Conservation (phyloP, 37 sponge, comb jelly and placozoan genomes). For the Chondrosia reniformis region DNA sequence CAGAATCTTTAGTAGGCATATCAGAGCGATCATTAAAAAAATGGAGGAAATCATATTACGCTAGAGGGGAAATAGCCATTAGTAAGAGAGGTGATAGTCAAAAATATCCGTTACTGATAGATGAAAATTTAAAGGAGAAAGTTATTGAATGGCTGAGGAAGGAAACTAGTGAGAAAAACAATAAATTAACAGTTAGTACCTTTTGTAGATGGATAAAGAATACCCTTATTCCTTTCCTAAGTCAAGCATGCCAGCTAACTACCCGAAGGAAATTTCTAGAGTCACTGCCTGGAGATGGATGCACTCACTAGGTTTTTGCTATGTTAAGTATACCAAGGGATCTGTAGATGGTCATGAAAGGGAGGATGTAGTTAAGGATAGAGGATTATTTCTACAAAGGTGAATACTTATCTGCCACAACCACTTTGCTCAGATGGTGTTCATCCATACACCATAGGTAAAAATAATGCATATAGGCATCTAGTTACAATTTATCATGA, state of each 20-base stretch:
- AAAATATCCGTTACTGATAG: no score
- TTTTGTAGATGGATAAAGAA: not conserved
- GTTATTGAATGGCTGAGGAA: not conserved
- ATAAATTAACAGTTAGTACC: not conserved
- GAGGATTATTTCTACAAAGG: not conserved
- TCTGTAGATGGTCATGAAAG: slow-evolving; percentile 10
- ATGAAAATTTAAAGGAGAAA: not conserved
- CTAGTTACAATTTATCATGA: slow-evolving; percentile 39
- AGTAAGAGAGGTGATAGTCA: not conserved
- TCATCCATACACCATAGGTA: not conserved
- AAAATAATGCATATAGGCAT: not conserved
- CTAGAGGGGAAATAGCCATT: not conserved
- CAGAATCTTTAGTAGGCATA: not conserved
- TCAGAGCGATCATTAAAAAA: not conserved
- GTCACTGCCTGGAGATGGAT: slow-evolving; percentile 5
- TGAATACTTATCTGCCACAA: not conserved
- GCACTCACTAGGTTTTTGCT: not conserved
- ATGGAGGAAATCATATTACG: not conserved
- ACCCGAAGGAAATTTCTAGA: not conserved
- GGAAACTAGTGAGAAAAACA: not conserved
- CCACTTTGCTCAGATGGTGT: not conserved
- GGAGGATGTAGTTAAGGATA: not conserved
- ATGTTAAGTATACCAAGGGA: not conserved
- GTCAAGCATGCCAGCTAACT: not conserved
- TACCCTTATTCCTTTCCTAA: not conserved